Conservation (phyloP, 30 jellyfish, hydroid and myxozoan genomes). For the Aurelia sp. region DNA sequence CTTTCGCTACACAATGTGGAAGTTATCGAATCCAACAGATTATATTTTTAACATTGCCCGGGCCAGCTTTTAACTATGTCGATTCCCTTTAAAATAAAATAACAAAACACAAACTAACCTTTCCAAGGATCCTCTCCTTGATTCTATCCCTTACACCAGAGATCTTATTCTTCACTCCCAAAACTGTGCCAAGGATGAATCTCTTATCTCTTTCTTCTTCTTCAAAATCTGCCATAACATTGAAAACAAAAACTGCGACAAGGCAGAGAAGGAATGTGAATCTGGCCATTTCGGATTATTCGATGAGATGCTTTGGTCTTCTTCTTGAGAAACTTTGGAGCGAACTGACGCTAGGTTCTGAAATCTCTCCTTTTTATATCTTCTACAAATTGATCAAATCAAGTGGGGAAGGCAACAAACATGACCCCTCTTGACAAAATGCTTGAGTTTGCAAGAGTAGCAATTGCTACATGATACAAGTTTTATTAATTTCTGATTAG, state of each 20-base stretch:
- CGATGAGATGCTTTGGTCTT: background rate
- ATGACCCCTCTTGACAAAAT: too few species aligned
- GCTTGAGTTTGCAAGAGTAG: too few species aligned
- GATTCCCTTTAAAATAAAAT: too few species aligned
- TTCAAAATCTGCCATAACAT: background rate
- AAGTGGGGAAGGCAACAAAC: background rate
- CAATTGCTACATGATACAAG: too few species aligned
- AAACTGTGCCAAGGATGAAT: slow-evolving; percentile 14
- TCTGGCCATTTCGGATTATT: slow-evolving; percentile 48
- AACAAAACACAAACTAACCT: slow-evolving; percentile 12
- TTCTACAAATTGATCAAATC: too few species aligned
- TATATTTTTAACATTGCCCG: too few species aligned
- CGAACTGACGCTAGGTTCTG: background rate
- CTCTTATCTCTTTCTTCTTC: slow-evolving; percentile 39
- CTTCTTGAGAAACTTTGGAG: background rate
- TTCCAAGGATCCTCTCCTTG: slow-evolving; percentile 42
- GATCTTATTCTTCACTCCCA: too few species aligned
- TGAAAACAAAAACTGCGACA: slow-evolving; percentile 14
- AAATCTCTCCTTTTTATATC: background rate
- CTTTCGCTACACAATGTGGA: too few species aligned
- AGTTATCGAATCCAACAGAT: too few species aligned
- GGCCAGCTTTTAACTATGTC: too few species aligned
- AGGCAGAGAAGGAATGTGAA: slow-evolving; percentile 6
- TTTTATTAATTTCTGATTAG: too few species aligned
- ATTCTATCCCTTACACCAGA: background rate